These are phyloP conservation scores for Ormyrus pomaceus DNA, from an alignment of 2,888 invertebrate species.

Conservation along the genomic window DNA sequence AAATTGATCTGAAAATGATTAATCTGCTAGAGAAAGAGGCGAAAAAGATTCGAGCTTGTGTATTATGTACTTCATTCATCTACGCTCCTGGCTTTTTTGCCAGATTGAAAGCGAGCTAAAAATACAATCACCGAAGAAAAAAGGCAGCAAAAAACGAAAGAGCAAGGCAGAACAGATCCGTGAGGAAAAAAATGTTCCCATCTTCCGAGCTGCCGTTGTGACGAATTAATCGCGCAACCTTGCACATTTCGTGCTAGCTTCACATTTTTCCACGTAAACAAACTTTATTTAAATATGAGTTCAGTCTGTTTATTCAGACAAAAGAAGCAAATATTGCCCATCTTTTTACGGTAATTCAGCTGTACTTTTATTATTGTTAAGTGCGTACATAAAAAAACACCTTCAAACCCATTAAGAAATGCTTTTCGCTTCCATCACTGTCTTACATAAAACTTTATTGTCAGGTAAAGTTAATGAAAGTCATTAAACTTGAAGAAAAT, in stretches of 20 bases:
- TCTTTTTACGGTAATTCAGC: background rate
- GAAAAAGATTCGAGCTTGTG: background rate
- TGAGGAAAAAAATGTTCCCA: conserved; percentile 41
- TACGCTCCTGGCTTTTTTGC: background rate
- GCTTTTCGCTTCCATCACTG: too few relatives aligned
- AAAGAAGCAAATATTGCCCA: background rate
- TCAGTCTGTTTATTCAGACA: background rate
- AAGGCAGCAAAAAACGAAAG: background rate
- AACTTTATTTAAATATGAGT: background rate
- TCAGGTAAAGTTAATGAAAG: too few relatives aligned
- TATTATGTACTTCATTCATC: conserved; percentile 23
- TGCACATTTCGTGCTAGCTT: background rate
- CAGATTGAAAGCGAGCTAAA: conserved; percentile 35
- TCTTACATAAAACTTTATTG: too few relatives aligned
- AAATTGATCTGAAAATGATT: conserved; percentile 7
- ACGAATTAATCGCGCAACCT: conserved; percentile 18
- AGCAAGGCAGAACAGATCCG: background rate
- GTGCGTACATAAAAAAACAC: background rate
- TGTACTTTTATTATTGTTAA: background rate
- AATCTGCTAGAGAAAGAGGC: too few relatives aligned
- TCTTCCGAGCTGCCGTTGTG: conserved; percentile 1
- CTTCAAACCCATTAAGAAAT: too few relatives aligned
- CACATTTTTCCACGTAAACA: conserved; percentile 13
- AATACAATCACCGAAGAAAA: conserved; percentile 13
- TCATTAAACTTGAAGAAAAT: too few relatives aligned